Base-by-base conservation (phyloP, 2,888 invertebrate genomes). In the Ditula angustiorana region DNA sequence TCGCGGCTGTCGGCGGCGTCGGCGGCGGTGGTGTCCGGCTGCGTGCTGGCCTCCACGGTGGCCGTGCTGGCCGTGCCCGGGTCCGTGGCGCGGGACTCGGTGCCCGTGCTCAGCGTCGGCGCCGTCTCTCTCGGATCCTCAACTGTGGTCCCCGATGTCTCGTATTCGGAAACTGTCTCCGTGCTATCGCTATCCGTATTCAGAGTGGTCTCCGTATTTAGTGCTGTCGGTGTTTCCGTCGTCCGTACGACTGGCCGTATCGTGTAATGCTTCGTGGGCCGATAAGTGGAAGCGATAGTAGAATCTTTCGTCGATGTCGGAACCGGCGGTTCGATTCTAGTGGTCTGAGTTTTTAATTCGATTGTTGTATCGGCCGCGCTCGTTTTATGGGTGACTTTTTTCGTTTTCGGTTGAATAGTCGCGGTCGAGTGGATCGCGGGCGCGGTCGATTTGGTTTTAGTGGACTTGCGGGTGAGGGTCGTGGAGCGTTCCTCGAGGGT, bases 181-280 rank as follows among this genome's bases (percentile, higher is more conserved):
- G 91, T 93, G 78, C 86, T 94, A 77, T 87, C 94, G 84, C 76
- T 91, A 74, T 78, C 90, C 76, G 75, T 84, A 82, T 81, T 93
- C 79, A 82, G 84, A 77, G 87, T 93, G 71, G 84, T 92, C 80
- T 88, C 93, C 73, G 88, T 94, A 77, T 87, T 93, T 78, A 84
- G 85, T 57, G 82, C 80, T 28, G 87, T 86, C 30, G 86, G 86
- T 67, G 86, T 85, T 69, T 85, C 87, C 66, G 91, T 89, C 28
- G 87, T 90, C 61, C 90, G 83, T 74, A 90, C 83, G 66, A 86
- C 69, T 66, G 88, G 89, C 73, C 93, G 89, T 67, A 94, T 94
- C 53, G 94, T 93, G 71, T 94, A 94, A 73, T 92, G 90, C 74
- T 93, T 92, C 63, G 93, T 90, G 50, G 94, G 90, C 61, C 88